Conservation (phyloP, 2,113 vertebrate genomes). For the Verasper variegatus region DNA sequence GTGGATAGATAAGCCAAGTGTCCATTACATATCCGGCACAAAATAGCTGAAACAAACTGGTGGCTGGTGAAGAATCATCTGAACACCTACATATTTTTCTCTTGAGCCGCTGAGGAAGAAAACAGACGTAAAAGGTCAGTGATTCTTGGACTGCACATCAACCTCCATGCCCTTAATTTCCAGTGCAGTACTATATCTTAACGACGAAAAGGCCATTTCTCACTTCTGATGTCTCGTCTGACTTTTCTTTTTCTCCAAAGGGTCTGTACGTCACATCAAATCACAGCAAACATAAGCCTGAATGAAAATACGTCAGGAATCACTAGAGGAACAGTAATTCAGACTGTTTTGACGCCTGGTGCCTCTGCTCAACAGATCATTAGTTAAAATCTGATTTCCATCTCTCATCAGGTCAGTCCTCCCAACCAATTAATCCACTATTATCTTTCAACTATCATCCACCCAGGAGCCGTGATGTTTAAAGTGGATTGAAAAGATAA, state of each 20-base stretch:
- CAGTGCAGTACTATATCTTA: slow-evolving; percentile 1
- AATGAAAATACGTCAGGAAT: slow-evolving; percentile 22
- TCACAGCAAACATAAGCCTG: slow-evolving; percentile 18
- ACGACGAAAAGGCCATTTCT: slow-evolving; percentile 33
- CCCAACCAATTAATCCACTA: slow-evolving; percentile 31
- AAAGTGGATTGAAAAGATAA: slow-evolving; percentile 19
- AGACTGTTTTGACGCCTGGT: slow-evolving; percentile 12
- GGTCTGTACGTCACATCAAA: neutral
- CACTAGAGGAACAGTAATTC: slow-evolving; percentile 10
- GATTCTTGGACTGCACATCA: slow-evolving; percentile 38
- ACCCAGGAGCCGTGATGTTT: slow-evolving; percentile 11
- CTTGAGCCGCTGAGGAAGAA: slow-evolving; percentile 15
- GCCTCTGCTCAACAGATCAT: slow-evolving; percentile 27
- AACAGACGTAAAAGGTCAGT: slow-evolving; percentile 54
- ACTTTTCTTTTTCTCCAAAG: neutral
- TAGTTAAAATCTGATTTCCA: slow-evolving; percentile 14
- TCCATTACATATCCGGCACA: neutral
- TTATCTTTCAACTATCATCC: slow-evolving; percentile 16
- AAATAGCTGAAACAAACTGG: slow-evolving; percentile 7
- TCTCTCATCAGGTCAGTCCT: slow-evolving; percentile 14
- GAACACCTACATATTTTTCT: slow-evolving; percentile 13
- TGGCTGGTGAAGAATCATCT: neutral
- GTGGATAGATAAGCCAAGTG: neutral
- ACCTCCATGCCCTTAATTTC: slow-evolving; percentile 32
- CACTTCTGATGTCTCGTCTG: slow-evolving; percentile 1